These are phyloP conservation scores for Brachyptera risi DNA, from an alignment of 2,888 invertebrate species.

Conservation along the genomic window DNA sequence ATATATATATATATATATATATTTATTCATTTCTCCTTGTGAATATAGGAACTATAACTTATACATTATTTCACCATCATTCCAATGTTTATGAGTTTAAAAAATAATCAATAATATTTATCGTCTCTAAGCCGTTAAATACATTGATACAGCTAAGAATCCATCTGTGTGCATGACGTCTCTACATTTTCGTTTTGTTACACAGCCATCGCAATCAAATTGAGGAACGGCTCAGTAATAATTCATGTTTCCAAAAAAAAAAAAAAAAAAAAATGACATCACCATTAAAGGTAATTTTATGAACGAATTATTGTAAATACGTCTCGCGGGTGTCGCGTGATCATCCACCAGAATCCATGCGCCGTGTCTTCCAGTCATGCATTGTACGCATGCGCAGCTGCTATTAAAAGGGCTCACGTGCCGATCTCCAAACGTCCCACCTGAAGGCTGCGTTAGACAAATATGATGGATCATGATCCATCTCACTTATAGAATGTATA, in stretches of 20 bases:
- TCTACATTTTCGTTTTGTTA: too few species aligned
- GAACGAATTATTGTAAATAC: conserved; percentile 19
- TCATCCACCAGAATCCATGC: neutral
- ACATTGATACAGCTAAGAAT: too few species aligned
- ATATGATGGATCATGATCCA: conserved; percentile 16
- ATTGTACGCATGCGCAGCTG: conserved; percentile 4
- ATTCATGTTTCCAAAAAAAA: neutral
- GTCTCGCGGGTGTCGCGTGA: conserved; percentile 10
- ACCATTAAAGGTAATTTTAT: conserved; percentile 19
- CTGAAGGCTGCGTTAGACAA: conserved; percentile 16
- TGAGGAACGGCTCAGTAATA: neutral
- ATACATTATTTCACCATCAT: too few species aligned
- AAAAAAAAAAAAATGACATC: neutral
- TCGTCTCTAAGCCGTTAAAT: too few species aligned
- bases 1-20: too few species aligned
- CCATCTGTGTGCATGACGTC: too few species aligned
- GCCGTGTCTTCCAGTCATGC: neutral
- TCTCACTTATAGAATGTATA: conserved; percentile 5
- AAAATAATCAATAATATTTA: too few species aligned
- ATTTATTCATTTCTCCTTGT: too few species aligned
- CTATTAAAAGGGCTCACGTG: neutral
- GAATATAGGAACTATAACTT: too few species aligned
- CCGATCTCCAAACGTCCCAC: neutral
- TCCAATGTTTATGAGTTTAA: too few species aligned
- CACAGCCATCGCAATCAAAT: neutral